These are phyloP conservation scores for Pseudomyrmex pallidus DNA, from an alignment of 1,140 invertebrate genomes.

Conservation along the genomic window DNA sequence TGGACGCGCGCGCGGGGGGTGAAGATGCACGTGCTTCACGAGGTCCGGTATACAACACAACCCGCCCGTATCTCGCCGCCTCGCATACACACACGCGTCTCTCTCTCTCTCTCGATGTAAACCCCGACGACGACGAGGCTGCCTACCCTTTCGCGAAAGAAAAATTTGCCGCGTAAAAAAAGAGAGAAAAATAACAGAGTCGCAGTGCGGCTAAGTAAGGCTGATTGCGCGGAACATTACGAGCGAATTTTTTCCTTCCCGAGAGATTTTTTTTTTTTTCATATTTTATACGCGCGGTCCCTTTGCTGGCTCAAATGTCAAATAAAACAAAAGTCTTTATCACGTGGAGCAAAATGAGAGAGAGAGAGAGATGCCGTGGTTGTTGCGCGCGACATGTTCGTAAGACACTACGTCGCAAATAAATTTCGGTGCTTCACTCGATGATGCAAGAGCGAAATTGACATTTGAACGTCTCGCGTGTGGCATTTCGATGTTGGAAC, in stretches of 20 bases:
- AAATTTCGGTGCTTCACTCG: too few relatives aligned
- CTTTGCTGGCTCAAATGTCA: too few relatives aligned
- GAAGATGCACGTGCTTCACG: slow-evolving; percentile 55
- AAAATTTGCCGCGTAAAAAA: slow-evolving; percentile 41
- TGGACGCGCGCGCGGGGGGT: slow-evolving; percentile 4
- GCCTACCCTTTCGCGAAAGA: slow-evolving; percentile 35
- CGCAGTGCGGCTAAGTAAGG: background rate
- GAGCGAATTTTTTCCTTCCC: too few relatives aligned
- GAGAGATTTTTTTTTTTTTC: background rate
- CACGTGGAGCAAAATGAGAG: too few relatives aligned
- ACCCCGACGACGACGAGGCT: slow-evolving; percentile 26
- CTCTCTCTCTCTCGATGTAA: slow-evolving; percentile 15
- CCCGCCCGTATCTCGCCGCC: slow-evolving; percentile 22
- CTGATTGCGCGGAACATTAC: background rate
- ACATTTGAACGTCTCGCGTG: too few relatives aligned
- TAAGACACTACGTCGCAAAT: too few relatives aligned
- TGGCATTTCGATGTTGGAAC: too few relatives aligned
- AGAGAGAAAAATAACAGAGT: slow-evolving; percentile 4
- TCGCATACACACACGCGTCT: slow-evolving; percentile 11
- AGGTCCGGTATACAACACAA: slow-evolving; percentile 34
- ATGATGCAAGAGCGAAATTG: too few relatives aligned
- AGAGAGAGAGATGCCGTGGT: too few relatives aligned
- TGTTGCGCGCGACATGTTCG: too few relatives aligned
- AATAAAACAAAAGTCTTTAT: too few relatives aligned
- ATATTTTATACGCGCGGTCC: background rate